Evolutionary conservation across 1,140 invertebrate genomes (phyloP), one percentile per base, ranked within the genome.

Genomic region (Drosophila kurseongensis): DNA sequence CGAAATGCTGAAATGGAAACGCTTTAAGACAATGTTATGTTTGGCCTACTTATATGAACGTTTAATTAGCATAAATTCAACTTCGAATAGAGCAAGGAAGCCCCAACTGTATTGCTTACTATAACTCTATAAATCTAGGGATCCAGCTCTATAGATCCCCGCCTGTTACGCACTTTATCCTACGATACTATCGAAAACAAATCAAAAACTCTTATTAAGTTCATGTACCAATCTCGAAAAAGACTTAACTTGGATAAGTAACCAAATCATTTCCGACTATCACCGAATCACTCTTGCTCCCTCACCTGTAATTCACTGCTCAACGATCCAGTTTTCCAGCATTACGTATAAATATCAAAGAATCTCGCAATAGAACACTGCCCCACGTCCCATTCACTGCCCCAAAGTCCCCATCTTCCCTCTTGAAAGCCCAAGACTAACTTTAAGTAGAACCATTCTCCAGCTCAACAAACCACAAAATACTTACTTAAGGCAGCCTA

Each of bases 21-120:
- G 82, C 85, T 90, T 90, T 90, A 90, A 88, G 47, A 76, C 76
- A 74, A 75, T 90, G 85, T 90, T 90, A 90, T 90, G 86, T 90
- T 90, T 90, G 85, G 85, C 85, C 81, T 72, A 84, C 42, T 84
- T 80, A 56, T 78, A 66, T 65, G 69, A 88, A 79, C 83, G 51
- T 79, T 79, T 86, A 88, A 75, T 86, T 86, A 88, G 83, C 78
- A 73, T 59, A 88, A 88, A 73, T 82, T 84, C 65, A 52, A 67
- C 75, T 60, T n/a, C 41, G 44, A 57, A 69, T 50, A 61, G 58
- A 48, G 35, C 8, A 14, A 14, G 41, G 10, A 52, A 32, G 35
- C 27, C 38, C 23, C 47, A 14, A 41, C 40, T 63, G 14, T 32
- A 9, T 51, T 51, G 48, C 48, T 32, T 51, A 51, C 47, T 29